A percentile compares a stretch with the other conserved stretches of the same genome.
These are phyloP conservation scores for Suillia variegata DNA, from an alignment of 2,888 invertebrate species.

Conservation along the genomic window DNA sequence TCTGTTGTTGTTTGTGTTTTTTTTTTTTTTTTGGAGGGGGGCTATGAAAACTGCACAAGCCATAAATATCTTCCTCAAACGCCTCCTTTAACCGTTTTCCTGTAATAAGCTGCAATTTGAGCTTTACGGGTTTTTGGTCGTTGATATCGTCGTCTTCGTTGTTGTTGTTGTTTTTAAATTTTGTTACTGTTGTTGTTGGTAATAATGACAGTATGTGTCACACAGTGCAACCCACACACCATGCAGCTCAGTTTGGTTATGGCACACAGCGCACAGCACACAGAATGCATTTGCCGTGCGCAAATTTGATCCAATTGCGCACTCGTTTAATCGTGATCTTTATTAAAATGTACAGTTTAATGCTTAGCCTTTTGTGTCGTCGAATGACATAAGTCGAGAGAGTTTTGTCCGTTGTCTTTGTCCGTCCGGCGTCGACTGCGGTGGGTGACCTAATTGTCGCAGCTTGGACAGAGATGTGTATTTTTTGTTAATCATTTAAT, in stretches of 20 bases:
- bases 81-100: slow-evolving; percentile 18
- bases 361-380: slow-evolving; percentile 51
- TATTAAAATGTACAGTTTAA: slow-evolving; percentile 50
- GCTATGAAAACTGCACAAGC: slow-evolving; percentile 25
- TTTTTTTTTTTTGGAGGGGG: not conserved
- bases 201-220: slow-evolving; percentile 58
- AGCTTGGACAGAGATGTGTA: no score
- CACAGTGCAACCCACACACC: slow-evolving; percentile 53
- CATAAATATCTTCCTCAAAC: slow-evolving; percentile 34
- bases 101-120: not conserved
- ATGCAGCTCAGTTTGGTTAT: slow-evolving; percentile 35
- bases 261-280: not conserved
- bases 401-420: not conserved
- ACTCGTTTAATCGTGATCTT: slow-evolving; percentile 55
- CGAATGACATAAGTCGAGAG: not conserved
- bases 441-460: slow-evolving; percentile 29
- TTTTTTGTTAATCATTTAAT: no score
- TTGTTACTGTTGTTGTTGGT: slow-evolving; percentile 35
- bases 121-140: not conserved
- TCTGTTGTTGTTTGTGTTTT: no score
- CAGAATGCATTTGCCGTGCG: slow-evolving; percentile 26
- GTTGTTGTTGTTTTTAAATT: slow-evolving; percentile 25
- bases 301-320: slow-evolving; percentile 57
- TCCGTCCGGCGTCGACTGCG: slow-evolving; percentile 15
- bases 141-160: slow-evolving; percentile 20